Percentiles rank a stretch among this genome's conserved stretches.
These are phyloP conservation scores for Cnemophilus loriae DNA, from an alignment of 2,113 vertebrate species.

Conservation along the genomic window DNA sequence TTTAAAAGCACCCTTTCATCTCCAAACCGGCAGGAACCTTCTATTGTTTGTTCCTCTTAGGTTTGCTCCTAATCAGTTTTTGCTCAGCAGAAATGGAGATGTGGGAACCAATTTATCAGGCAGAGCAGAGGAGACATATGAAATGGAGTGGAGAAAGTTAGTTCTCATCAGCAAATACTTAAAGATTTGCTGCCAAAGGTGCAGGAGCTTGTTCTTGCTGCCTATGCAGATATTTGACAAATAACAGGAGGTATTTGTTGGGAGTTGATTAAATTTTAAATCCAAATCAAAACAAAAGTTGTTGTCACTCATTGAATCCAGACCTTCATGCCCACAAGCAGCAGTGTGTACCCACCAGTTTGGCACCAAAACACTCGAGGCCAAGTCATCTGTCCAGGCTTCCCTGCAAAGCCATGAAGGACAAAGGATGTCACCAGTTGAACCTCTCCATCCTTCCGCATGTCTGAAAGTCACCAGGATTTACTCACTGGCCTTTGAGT, in stretches of 20 bases:
- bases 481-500: not conserved
- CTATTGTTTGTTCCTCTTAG: not conserved
- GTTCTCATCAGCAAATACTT: not conserved
- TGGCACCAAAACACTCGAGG: not conserved
- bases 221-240: not conserved
- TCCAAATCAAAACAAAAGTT: not conserved
- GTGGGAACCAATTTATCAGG: not conserved
- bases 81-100: not conserved
- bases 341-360: not conserved
- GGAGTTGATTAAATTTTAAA: not conserved
- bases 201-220: not conserved
- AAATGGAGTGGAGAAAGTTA: not conserved
- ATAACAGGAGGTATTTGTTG: not conserved
- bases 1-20: conserved; percentile 5
- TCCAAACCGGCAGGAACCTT: not conserved
- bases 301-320: not conserved
- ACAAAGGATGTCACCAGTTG: not conserved
- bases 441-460: not conserved
- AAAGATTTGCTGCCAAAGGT: not conserved
- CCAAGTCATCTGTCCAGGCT: not conserved
- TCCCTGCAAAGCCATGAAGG: not conserved
- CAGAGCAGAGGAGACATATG: not conserved
- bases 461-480: not conserved
- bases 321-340: not conserved
- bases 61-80: not conserved